These are phyloP conservation scores for Idaea aversata DNA, from an alignment of 2,888 invertebrate genomes.

Conservation along the genomic window DNA sequence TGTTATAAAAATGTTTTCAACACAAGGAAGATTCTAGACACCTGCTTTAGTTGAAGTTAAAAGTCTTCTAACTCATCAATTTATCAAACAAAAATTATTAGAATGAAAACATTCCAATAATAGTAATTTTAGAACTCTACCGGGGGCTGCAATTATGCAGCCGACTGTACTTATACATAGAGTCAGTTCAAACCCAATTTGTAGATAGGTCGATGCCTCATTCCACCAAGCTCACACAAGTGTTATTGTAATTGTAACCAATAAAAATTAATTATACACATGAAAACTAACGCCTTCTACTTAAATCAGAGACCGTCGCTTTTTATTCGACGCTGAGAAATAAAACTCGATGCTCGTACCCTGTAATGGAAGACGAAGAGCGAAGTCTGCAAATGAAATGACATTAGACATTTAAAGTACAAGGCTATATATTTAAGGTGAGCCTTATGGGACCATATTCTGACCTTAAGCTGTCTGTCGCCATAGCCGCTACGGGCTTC, in stretches of 20 bases:
- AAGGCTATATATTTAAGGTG: conserved; percentile 72
- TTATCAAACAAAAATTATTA: too few relatives aligned
- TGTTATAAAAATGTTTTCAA: too few relatives aligned
- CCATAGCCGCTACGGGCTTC: conserved; percentile 65
- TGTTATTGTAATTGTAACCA: background rate
- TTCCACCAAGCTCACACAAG: background rate
- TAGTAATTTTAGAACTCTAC: too few relatives aligned
- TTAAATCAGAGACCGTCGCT: conserved; percentile 15
- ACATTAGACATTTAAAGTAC: conserved; percentile 73
- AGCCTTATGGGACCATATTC: conserved; percentile 64
- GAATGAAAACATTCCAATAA: too few relatives aligned
- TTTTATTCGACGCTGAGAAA: conserved; percentile 28
- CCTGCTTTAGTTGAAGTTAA: too few relatives aligned
- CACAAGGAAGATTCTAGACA: too few relatives aligned
- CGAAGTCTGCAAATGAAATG: conserved; percentile 58
- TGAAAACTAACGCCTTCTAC: background rate
- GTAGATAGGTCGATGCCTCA: too few relatives aligned
- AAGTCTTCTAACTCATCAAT: too few relatives aligned
- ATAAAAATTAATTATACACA: background rate
- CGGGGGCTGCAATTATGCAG: too few relatives aligned
- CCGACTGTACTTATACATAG: too few relatives aligned
- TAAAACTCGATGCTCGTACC: conserved; percentile 41
- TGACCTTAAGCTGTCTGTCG: conserved; percentile 76
- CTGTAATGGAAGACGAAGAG: conserved; percentile 41
- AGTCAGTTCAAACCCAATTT: too few relatives aligned